These are phyloP conservation scores for Diarsia brunnea DNA, from an alignment of 2,888 invertebrate genomes.

Conservation along the genomic window DNA sequence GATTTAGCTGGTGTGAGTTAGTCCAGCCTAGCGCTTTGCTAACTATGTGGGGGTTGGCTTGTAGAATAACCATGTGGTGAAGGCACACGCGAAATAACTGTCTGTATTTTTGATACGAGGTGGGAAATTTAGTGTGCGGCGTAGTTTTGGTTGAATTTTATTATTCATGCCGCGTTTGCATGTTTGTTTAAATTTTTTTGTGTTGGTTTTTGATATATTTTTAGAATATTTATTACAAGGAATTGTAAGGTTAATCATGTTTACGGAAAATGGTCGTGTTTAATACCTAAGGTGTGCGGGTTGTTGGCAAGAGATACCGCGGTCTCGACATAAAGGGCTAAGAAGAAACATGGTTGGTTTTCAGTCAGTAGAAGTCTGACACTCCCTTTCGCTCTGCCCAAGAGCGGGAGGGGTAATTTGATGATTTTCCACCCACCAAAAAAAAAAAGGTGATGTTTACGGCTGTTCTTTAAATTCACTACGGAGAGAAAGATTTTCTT, in stretches of 20 bases:
- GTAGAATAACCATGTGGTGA: conserved; percentile 4
- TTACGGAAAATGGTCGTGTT: background rate
- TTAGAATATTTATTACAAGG: background rate
- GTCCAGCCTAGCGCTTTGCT: conserved; percentile 18
- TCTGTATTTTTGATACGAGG: conserved; percentile 26
- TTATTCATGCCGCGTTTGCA: conserved; percentile 22
- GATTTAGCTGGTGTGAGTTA: conserved; percentile 45
- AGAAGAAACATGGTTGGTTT: too few species aligned
- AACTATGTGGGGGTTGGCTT: conserved; percentile 22
- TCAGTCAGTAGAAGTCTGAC: too few species aligned
- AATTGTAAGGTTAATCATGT: background rate
- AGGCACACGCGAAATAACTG: conserved; percentile 9
- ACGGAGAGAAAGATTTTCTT: background rate
- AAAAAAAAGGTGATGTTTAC: too few species aligned
- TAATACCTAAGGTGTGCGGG: too few species aligned
- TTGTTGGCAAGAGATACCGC: too few species aligned
- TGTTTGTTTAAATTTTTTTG: conserved; percentile 14
- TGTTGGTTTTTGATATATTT: background rate
- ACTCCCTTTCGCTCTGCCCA: too few species aligned
- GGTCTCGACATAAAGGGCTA: too few species aligned
- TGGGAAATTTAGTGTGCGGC: conserved; percentile 1
- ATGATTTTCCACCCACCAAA: too few species aligned
- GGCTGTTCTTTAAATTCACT: too few species aligned
- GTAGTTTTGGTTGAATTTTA: conserved; percentile 20
- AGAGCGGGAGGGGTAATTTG: too few species aligned